A percentile compares a stretch with the other conserved stretches of the same genome.
phyloP scores from a whole-genome alignment of 1,140 invertebrate genomes.

The Drosophila subpulchrella region DNA sequence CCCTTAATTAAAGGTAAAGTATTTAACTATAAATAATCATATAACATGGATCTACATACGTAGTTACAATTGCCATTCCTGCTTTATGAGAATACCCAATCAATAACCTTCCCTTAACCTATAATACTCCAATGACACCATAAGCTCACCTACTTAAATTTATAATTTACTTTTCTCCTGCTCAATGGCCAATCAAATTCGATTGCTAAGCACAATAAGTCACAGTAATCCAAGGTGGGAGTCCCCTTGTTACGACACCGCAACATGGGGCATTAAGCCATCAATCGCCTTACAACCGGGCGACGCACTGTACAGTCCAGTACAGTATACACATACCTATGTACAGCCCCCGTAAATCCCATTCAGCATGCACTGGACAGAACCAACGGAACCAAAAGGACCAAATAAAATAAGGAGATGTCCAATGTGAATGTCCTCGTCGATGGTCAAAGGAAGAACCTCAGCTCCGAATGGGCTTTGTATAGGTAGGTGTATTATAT shows the following conservation, averaged over 20 bases:
- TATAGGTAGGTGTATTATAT: neutral
- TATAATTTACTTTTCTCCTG: conserved; percentile 26
- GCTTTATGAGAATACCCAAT: neutral
- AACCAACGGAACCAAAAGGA: neutral
- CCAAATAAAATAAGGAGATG: neutral
- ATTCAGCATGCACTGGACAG: neutral
- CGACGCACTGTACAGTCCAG: conserved; percentile 14
- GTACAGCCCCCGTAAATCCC: neutral
- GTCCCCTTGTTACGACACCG: conserved; percentile 1
- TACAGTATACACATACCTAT: no score
- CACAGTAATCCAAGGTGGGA: conserved; percentile 28
- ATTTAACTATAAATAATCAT: no score
- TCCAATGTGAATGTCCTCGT: conserved; percentile 34
- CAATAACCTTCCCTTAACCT: conserved; percentile 4
- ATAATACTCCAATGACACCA: neutral
- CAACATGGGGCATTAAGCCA: conserved; percentile 29
- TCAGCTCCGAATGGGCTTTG: conserved; percentile 8
- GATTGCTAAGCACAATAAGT: conserved; percentile 34
- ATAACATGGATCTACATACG: no score
- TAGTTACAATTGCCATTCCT: neutral
- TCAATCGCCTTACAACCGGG: conserved; percentile 40
- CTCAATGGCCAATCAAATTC: conserved; percentile 34
- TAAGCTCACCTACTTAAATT: conserved; percentile 19
- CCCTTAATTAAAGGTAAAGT: no score
- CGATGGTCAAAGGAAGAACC: conserved; percentile 34